These are phyloP conservation scores for Oeneis ivallda DNA, from an alignment of 2,888 invertebrate genomes.

Conservation along the genomic window DNA sequence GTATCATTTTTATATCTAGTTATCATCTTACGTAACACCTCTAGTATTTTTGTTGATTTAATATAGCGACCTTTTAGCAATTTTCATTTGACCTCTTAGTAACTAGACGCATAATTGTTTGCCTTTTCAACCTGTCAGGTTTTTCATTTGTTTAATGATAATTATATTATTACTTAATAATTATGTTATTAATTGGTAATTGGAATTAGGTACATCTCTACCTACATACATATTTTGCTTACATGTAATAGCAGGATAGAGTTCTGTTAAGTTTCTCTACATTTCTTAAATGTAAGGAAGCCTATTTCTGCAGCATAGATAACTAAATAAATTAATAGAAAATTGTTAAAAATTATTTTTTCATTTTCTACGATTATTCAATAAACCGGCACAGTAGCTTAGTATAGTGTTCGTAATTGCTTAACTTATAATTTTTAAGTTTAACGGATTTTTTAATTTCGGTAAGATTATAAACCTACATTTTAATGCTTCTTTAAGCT, in stretches of 20 bases:
- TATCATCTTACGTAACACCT: conserved; percentile 15
- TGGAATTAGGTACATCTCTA: too few relatives aligned
- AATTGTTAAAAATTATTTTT: not conserved
- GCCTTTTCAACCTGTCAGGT: too few relatives aligned
- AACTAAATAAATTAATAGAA: not conserved
- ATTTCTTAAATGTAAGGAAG: too few relatives aligned
- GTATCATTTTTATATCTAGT: conserved; percentile 17
- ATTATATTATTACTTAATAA: too few relatives aligned
- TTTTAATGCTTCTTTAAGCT: conserved; percentile 6
- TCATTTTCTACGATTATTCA: not conserved
- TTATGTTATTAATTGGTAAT: too few relatives aligned
- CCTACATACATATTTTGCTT: too few relatives aligned
- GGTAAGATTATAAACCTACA: conserved; percentile 7
- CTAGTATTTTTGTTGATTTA: conserved; percentile 2
- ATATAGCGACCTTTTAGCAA: not conserved
- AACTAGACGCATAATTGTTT: too few relatives aligned
- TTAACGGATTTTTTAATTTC: conserved; percentile 1
- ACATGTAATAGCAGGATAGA: too few relatives aligned
- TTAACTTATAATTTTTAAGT: conserved; percentile 10
- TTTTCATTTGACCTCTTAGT: not conserved
- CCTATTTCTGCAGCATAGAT: too few relatives aligned
- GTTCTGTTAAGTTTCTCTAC: too few relatives aligned
- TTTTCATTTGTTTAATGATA: too few relatives aligned
- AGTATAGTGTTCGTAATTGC: too few relatives aligned
- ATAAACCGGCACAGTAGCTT: conserved; percentile 4